Percentiles rank a stretch among this genome's conserved stretches.
Evolutionary conservation across 2,113 vertebrate species (phyloP).

Genomic region (Corythaixoides concolor): DNA sequence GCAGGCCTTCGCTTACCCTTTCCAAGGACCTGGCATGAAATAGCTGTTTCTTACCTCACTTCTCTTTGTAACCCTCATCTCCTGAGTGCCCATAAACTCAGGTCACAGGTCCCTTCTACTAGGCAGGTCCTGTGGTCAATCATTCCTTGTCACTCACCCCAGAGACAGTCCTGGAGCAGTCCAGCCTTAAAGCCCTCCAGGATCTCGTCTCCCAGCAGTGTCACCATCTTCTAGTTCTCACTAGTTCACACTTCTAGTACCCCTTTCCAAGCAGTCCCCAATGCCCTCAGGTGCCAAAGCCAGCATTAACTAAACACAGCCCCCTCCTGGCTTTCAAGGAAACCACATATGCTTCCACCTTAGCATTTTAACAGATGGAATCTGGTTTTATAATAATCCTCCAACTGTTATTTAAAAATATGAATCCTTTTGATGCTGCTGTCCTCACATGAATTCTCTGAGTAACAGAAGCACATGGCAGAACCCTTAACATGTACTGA

Average conservation of each 20-base stretch:
- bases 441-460: not conserved
- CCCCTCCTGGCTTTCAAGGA: not conserved
- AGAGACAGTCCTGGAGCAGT: not conserved
- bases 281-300: not conserved
- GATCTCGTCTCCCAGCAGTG: not conserved
- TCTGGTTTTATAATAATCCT: constrained; percentile 7
- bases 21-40: not conserved
- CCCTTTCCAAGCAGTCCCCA: not conserved
- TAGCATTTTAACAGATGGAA: not conserved
- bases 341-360: not conserved
- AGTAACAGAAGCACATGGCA: not conserved
- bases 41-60: not conserved
- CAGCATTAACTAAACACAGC: not conserved
- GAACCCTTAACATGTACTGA: not conserved
- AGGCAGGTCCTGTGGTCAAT: not conserved
- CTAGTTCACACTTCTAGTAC: not conserved
- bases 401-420: constrained; percentile 6
- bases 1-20: not conserved
- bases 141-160: not conserved
- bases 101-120: not conserved
- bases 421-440: not conserved
- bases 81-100: not conserved
- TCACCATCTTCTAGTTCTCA: not conserved
- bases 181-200: not conserved
- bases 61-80: not conserved